phyloP scores from a whole-genome alignment of 2,888 invertebrate genomes.

The Siphlonurus alternatus region DNA sequence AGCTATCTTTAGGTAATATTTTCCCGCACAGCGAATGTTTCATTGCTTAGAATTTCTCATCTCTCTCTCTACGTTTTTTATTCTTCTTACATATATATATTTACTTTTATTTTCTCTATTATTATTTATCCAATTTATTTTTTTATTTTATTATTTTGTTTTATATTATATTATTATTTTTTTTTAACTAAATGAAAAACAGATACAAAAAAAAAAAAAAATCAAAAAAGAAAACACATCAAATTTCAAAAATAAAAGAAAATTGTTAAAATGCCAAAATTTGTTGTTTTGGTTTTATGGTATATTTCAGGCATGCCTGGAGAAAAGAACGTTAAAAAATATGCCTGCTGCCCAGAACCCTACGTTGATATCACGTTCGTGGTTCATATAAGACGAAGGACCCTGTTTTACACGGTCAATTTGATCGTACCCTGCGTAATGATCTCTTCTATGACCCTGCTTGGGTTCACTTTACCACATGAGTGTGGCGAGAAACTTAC shows the following conservation, averaged over 20 bases:
- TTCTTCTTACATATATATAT: constrained; percentile 7
- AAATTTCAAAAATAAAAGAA: not conserved
- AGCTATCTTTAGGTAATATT: constrained; percentile 77
- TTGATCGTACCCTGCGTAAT: constrained; percentile 43
- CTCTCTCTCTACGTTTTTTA: constrained; percentile 14
- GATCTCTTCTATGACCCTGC: constrained; percentile 40
- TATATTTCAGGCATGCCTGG: constrained; percentile 23
- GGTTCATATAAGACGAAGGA: constrained; percentile 35
- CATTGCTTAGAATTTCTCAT: constrained; percentile 7
- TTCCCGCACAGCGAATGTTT: constrained; percentile 15
- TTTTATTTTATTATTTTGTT: too few relatives aligned
- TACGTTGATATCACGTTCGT: constrained; percentile 37
- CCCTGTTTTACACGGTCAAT: constrained; percentile 43
- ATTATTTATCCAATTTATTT: constrained; percentile 14
- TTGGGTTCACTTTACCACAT: constrained; percentile 41
- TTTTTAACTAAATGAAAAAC: constrained; percentile 10
- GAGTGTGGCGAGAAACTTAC: constrained; percentile 47
- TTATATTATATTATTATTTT: too few relatives aligned
- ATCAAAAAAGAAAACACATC: not conserved
- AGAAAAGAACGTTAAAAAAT: constrained; percentile 22
- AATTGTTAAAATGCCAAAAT: not conserved
- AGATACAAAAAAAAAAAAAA: not conserved
- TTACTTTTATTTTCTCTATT: constrained; percentile 15
- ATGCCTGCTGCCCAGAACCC: constrained; percentile 36
- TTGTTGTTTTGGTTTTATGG: constrained; percentile 16